A percentile compares a stretch with the other conserved stretches of the same genome.
phyloP scores from a whole-genome alignment of 2,113 vertebrate genomes.

The Leucoraja erinaceus region DNA sequence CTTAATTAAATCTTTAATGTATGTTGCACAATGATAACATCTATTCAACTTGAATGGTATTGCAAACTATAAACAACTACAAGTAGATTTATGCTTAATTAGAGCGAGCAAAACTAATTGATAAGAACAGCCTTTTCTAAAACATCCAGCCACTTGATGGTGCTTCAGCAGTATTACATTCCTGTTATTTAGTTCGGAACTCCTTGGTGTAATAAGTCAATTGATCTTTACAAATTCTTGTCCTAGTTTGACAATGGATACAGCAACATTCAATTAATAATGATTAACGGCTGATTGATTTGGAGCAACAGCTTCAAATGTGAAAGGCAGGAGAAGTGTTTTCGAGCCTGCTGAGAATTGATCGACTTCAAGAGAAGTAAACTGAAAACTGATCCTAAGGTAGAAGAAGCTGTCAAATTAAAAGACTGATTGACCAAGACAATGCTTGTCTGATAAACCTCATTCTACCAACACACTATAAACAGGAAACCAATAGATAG shows the following conservation, averaged over 20 bases:
- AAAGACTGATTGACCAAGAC: background rate
- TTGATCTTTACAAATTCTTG: conserved; percentile 1
- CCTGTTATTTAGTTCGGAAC: background rate
- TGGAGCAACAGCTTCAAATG: background rate
- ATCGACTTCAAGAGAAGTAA: background rate
- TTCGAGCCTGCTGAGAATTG: conserved; percentile 3
- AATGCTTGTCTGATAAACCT: conserved; percentile 19
- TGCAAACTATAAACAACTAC: background rate
- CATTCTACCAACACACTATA: background rate
- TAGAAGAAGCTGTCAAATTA: background rate
- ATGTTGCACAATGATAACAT: background rate
- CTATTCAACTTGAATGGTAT: background rate
- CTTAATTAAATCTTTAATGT: background rate
- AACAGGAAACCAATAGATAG: conserved; percentile 14
- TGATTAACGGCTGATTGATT: conserved; percentile 19
- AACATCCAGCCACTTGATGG: background rate
- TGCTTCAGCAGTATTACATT: background rate
- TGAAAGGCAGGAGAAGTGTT: background rate
- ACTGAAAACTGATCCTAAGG: background rate
- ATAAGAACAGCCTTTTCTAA: background rate
- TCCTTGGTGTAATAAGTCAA: conserved; percentile 12
- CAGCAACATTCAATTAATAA: conserved; percentile 19
- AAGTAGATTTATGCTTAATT: background rate
- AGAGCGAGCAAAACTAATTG: background rate
- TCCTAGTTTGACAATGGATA: background rate